phyloP scores from a whole-genome alignment of 2,113 vertebrate genomes.

The Cavia aperea region DNA sequence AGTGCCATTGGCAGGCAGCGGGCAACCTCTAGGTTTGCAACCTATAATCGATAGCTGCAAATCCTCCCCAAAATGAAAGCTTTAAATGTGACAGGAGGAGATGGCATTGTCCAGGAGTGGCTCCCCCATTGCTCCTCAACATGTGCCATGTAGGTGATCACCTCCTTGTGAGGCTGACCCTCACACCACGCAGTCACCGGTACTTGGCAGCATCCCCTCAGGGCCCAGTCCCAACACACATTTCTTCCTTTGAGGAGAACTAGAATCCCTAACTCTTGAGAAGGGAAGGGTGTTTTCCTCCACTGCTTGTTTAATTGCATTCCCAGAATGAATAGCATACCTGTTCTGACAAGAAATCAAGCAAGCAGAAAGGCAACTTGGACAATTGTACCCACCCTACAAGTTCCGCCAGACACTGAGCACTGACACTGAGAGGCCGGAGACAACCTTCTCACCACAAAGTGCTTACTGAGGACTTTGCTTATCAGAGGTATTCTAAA shows the following conservation, averaged over 20 bases:
- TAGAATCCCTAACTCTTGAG: not conserved
- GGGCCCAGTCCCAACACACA: not conserved
- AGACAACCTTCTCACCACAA: constrained; percentile 7
- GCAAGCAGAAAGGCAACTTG: constrained; percentile 27
- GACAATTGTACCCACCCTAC: constrained; percentile 25
- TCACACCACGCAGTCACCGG: not conserved
- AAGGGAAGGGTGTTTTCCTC: not conserved
- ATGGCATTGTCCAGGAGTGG: too few species aligned
- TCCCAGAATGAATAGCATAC: constrained; percentile 23
- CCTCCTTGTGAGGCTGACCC: not conserved
- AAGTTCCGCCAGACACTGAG: constrained; percentile 29
- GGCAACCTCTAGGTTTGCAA: not conserved
- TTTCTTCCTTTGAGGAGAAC: constrained; percentile 10
- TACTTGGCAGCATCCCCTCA: not conserved
- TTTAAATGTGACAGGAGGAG: not conserved
- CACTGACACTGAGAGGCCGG: not conserved
- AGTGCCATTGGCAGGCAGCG: not conserved
- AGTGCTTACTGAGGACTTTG: constrained; percentile 15
- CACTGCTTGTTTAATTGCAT: constrained; percentile 13
- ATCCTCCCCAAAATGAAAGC: not conserved
- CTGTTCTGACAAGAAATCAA: constrained; percentile 46
- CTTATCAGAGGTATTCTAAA: not conserved
- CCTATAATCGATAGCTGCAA: not conserved
- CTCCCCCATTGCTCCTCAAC: not conserved
- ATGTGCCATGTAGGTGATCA: not conserved